Evolutionary conservation across 1,140 invertebrate genomes (phyloP).

Genomic region (Ips nitidus): DNA sequence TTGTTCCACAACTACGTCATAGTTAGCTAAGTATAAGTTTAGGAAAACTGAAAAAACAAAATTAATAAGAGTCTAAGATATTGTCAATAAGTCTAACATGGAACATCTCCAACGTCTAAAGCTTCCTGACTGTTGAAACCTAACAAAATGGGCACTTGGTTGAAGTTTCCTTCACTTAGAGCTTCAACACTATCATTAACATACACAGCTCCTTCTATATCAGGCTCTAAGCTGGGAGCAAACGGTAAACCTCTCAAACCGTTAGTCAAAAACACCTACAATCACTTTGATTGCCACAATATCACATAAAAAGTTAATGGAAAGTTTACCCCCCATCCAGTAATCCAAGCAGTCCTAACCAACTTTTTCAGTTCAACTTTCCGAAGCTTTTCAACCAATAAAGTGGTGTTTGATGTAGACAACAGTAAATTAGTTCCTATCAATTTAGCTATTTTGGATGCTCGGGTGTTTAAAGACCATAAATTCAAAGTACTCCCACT

Average conservation of each 20-base stretch:
- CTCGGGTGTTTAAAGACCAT: constrained; percentile 15
- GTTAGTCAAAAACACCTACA: not conserved
- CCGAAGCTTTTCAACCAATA: not conserved
- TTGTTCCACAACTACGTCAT: not conserved
- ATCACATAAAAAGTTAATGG: too few relatives aligned
- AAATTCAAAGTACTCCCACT: constrained; percentile 20
- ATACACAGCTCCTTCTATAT: constrained; percentile 11
- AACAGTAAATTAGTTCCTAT: not conserved
- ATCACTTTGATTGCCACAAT: not conserved
- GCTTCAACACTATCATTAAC: constrained; percentile 6
- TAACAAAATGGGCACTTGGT: constrained; percentile 11
- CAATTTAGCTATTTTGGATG: constrained; percentile 1
- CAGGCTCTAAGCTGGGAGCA: constrained; percentile 10
- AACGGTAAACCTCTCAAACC: constrained; percentile 12
- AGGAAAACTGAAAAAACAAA: constrained; percentile 9
- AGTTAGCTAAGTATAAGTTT: not conserved
- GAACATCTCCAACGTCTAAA: not conserved
- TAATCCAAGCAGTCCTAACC: not conserved
- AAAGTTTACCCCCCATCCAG: not conserved
- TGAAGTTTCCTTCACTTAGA: constrained; percentile 1
- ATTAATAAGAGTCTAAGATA: not conserved
- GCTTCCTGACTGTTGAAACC: constrained; percentile 23
- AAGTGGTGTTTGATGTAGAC: not conserved
- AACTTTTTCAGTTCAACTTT: not conserved
- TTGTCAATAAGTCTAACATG: constrained; percentile 2